Percentiles rank a stretch among this genome's conserved stretches.
Evolutionary conservation across 2,113 vertebrate species (phyloP).

Genomic region (Phoenicopterus ruber): DNA sequence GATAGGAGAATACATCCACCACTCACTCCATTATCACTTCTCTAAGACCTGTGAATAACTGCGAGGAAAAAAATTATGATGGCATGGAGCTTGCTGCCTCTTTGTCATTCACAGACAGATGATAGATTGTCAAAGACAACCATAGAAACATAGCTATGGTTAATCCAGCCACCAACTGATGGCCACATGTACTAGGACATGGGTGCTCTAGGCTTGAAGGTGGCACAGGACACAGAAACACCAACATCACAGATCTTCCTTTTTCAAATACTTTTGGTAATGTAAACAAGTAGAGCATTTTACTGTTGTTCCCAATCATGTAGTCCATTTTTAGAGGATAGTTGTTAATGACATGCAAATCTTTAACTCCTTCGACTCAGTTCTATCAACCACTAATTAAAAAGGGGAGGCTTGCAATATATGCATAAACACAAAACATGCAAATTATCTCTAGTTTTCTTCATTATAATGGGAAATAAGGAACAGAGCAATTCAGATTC

Average conservation of each 20-base stretch:
- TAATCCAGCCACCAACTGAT: background rate
- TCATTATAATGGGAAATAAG: background rate
- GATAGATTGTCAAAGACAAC: background rate
- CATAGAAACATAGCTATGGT: background rate
- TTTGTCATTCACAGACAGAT: background rate
- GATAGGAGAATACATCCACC: accelerated
- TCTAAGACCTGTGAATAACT: background rate
- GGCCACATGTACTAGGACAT: background rate
- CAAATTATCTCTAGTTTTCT: background rate
- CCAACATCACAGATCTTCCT: background rate
- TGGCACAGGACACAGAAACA: background rate
- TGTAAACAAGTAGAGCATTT: background rate
- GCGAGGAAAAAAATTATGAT: background rate
- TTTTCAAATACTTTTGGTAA: background rate
- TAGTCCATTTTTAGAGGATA: background rate
- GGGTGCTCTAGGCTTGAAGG: background rate
- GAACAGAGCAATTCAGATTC: background rate
- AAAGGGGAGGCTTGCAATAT: background rate
- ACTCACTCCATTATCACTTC: background rate
- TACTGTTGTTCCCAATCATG: background rate
- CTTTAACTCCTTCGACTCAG: background rate
- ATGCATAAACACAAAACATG: background rate
- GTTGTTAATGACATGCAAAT: background rate
- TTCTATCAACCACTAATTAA: background rate
- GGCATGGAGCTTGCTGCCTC: background rate